A percentile compares a stretch with the other conserved stretches of the same genome.
These are phyloP conservation scores for Halesus radiatus DNA, from an alignment of 1,140 invertebrate genomes.

Conservation along the genomic window DNA sequence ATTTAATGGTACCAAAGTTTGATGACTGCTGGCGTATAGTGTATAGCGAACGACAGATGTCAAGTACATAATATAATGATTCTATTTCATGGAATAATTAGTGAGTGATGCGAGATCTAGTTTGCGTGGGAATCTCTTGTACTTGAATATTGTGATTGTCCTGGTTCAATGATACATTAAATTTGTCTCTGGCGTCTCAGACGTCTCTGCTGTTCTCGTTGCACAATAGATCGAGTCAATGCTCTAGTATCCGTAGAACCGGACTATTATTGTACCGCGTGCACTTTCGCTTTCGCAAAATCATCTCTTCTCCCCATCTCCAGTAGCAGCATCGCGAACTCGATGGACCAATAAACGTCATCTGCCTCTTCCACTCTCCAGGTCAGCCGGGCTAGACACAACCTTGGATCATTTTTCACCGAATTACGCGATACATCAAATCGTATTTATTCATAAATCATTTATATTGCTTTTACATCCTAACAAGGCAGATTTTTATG, in stretches of 20 bases:
- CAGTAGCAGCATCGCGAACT: no score
- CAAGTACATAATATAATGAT: constrained; percentile 14
- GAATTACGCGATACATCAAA: no score
- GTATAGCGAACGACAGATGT: not conserved
- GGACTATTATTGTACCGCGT: constrained; percentile 14
- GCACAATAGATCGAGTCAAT: constrained; percentile 33
- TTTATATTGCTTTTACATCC: no score
- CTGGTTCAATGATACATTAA: constrained; percentile 16
- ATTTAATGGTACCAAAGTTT: no score
- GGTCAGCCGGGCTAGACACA: no score
- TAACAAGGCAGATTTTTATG: no score
- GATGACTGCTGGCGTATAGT: no score
- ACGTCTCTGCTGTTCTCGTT: not conserved
- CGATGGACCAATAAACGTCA: no score
- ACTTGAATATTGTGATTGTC: constrained; percentile 35
- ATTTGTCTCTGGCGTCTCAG: not conserved
- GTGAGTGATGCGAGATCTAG: not conserved
- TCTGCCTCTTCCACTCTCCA: no score
- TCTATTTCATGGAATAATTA: constrained; percentile 11
- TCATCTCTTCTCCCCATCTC: not conserved
- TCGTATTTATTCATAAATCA: no score
- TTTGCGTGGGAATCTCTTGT: constrained; percentile 36
- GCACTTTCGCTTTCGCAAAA: constrained; percentile 19
- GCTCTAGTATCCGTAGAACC: constrained; percentile 23
- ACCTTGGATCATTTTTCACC: no score